These are phyloP conservation scores for Seira ritae DNA, from an alignment of 2,888 invertebrate species.

Conservation along the genomic window DNA sequence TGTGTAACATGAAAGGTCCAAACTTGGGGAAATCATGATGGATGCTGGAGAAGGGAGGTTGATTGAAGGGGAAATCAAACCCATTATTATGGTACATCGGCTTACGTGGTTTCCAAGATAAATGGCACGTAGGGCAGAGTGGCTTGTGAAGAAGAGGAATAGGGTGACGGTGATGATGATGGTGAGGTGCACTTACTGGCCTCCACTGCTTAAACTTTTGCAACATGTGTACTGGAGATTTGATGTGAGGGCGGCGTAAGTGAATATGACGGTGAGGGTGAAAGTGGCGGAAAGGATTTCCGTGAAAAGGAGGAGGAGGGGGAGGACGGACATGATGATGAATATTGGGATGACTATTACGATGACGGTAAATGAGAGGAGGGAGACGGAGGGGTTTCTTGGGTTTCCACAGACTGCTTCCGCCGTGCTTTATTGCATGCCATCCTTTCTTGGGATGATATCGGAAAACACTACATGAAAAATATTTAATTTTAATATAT, in stretches of 20 bases:
- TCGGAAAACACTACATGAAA: slow-evolving; percentile 17
- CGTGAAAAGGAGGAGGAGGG: neutral
- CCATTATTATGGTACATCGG: neutral
- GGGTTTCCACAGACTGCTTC: neutral
- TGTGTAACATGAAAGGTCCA: neutral
- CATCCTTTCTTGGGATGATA: slow-evolving; percentile 47
- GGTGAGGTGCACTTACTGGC: neutral
- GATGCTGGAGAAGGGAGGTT: neutral
- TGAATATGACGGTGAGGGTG: neutral
- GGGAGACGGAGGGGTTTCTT: neutral
- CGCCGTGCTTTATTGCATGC: slow-evolving; percentile 17
- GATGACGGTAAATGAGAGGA: no score
- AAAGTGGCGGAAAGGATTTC: neutral
- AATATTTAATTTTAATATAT: neutral
- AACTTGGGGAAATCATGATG: neutral
- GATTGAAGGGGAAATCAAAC: neutral
- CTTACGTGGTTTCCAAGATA: neutral
- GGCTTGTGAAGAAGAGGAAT: neutral
- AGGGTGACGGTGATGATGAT: slow-evolving; percentile 3
- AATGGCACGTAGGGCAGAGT: slow-evolving; percentile 41
- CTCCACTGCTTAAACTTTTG: no score
- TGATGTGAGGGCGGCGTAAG: neutral
- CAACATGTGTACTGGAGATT: no score
- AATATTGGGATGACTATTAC: neutral
- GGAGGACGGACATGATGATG: neutral